Percentiles rank a stretch among this genome's conserved stretches.
Evolutionary conservation across 2,888 invertebrate species (phyloP).

Genomic region (Amphiduros pacificus): DNA sequence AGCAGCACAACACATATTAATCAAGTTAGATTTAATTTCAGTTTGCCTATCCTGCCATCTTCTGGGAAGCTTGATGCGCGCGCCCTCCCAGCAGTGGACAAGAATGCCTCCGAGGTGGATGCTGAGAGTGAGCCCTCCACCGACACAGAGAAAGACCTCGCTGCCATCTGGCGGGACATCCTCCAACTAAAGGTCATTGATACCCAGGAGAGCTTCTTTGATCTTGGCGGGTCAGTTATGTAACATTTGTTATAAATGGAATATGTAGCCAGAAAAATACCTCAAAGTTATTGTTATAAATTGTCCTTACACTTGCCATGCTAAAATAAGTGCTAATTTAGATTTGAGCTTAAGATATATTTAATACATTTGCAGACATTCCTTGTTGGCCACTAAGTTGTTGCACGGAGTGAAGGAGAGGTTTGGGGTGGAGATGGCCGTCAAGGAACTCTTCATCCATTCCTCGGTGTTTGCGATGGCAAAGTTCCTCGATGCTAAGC

Average conservation of each 20-base stretch:
- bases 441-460: constrained; percentile 56
- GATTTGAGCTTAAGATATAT: too few species aligned
- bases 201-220: constrained; percentile 61
- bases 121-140: constrained; percentile 54
- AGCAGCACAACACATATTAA: too few species aligned
- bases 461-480: constrained; percentile 55
- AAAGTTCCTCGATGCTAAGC: constrained; percentile 47
- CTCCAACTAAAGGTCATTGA: constrained; percentile 54
- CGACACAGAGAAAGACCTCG: constrained; percentile 51
- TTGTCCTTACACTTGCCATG: too few species aligned
- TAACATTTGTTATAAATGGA: too few species aligned
- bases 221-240: constrained; percentile 60
- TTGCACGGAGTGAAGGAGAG: constrained; percentile 42
- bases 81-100: constrained; percentile 54
- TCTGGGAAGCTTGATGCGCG: constrained; percentile 59
- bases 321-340: too few species aligned
- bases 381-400: constrained; percentile 58
- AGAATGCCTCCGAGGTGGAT: constrained; percentile 39
- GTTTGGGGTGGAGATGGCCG: constrained; percentile 48
- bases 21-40: constrained; percentile 37
- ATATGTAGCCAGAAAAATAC: too few species aligned
- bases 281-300: too few species aligned
- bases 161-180: constrained; percentile 55
- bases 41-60: constrained; percentile 58
- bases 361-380: constrained; percentile 56